Base-by-base conservation (phyloP, 2,888 invertebrate species). In the Cabera pusaria region DNA sequence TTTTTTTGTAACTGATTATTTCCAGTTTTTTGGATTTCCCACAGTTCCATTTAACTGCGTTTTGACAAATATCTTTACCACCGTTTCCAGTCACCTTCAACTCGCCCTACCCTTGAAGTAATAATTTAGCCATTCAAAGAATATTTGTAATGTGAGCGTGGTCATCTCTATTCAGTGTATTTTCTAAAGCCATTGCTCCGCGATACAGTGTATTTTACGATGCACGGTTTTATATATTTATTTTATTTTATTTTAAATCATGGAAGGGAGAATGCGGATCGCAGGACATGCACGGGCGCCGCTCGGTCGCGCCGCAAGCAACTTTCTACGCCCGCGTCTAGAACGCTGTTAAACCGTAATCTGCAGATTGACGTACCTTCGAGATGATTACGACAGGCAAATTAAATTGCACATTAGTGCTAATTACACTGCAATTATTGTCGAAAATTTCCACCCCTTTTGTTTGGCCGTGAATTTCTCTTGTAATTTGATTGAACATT, bases 311-410 rank as follows among this genome's bases (percentile, higher is more conserved):
- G 87, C 75, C 87, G 64, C 86, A 76, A 85, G 71, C 84, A 84
- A 87, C 88, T 88, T 88, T 88, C 88, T 88, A 88, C 88, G 72
- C 66, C 75, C 68, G 74, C 77, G 84, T 87, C 85, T 87, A 87
- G 81, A 88, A 71, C 82, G 72, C 72, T 82, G 75, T 83, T 85
- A 84, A 82, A 83, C 86, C 67, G 85, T 85, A 87, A 87, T 87
- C 86, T 76, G 74, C 72, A 72, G 85, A 84, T 86, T 86, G 87
- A 86, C 84, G 82, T 76, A 82, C 81, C 80, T 69, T 67, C 58
- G 64, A 69, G 77, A 83, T 78, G 72, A 69, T 85, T 82, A 81
- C 82, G 78, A 82, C 82, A 76, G 63, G 78, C 72, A 72, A 82
- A 85, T 86, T 81, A 81, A 77, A 79, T 72, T 77, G 69, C 70